Evolutionary conservation across 1,140 invertebrate genomes (phyloP).

Genomic region (Gryon sp.): DNA sequence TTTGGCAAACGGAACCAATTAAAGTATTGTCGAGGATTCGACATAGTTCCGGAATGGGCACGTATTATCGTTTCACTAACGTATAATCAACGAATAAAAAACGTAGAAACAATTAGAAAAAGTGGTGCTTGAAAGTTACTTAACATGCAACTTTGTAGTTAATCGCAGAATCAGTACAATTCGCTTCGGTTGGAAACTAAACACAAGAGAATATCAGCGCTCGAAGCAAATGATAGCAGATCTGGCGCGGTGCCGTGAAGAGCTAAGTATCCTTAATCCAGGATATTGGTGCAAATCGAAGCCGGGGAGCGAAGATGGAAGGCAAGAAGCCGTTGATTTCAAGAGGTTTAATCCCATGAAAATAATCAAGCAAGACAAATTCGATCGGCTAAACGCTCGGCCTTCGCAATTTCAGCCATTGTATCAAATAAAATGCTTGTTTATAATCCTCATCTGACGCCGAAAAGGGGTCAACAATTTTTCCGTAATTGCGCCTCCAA

Average conservation of each 20-base stretch:
- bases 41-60: too few relatives aligned
- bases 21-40: too few relatives aligned
- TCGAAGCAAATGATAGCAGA: slow-evolving; percentile 56
- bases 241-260: slow-evolving; percentile 38
- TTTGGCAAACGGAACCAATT: too few relatives aligned
- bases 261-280: slow-evolving; percentile 63
- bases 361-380: slow-evolving; percentile 53
- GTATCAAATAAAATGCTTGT: slow-evolving; percentile 40
- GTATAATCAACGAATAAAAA: too few relatives aligned
- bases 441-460: slow-evolving; percentile 3
- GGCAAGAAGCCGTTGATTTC: slow-evolving; percentile 36
- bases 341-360: slow-evolving; percentile 50
- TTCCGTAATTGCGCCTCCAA: slow-evolving; percentile 36
- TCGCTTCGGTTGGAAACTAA: slow-evolving; percentile 47
- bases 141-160: slow-evolving; percentile 27
- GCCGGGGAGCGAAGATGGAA: slow-evolving; percentile 10
- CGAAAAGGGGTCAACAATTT: slow-evolving; percentile 44
- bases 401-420: slow-evolving; percentile 35
- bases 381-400: slow-evolving; percentile 33
- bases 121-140: background rate
- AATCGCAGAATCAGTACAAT: slow-evolving; percentile 34
- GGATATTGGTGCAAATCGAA: slow-evolving; percentile 62
- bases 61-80: too few relatives aligned
- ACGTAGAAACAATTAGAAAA: slow-evolving; percentile 5
- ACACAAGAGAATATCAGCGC: slow-evolving; percentile 52